Evolutionary conservation across 1,140 invertebrate genomes (phyloP).

Genomic region (Potamilus streckersoni): DNA sequence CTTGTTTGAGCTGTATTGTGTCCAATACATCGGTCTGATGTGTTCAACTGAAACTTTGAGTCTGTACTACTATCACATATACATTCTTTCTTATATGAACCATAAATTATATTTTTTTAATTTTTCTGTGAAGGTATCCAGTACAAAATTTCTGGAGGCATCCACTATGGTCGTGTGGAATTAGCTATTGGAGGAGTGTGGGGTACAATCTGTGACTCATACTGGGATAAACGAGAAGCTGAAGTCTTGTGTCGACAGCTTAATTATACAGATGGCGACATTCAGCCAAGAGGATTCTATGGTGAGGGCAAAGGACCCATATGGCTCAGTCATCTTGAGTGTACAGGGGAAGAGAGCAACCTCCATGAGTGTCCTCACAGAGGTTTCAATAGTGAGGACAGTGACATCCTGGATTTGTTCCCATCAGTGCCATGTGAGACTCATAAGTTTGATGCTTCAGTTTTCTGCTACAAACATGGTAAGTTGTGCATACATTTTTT

Average conservation of each 20-base stretch:
- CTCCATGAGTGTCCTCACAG: constrained; percentile 49
- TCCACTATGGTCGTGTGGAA: constrained; percentile 78
- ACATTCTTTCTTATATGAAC: not conserved
- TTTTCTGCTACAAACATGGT: constrained; percentile 37
- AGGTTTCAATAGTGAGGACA: constrained; percentile 36
- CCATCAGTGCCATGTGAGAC: constrained; percentile 28
- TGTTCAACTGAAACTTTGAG: too few relatives aligned
- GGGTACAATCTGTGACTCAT: constrained; percentile 58
- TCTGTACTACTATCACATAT: not conserved
- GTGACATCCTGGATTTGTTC: constrained; percentile 13
- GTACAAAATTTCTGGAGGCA: constrained; percentile 36
- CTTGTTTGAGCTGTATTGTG: too few relatives aligned
- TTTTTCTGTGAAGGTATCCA: constrained; percentile 31
- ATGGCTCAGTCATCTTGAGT: constrained; percentile 50
- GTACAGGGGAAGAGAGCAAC: constrained; percentile 46
- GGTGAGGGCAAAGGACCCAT: constrained; percentile 46
- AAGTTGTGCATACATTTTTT: not conserved
- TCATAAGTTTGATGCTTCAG: constrained; percentile 49
- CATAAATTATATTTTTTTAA: not conserved
- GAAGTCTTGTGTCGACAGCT: constrained; percentile 45
- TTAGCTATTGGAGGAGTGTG: constrained; percentile 70
- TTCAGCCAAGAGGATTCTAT: constrained; percentile 33
- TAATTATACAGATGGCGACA: constrained; percentile 46
- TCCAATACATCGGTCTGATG: too few relatives aligned
- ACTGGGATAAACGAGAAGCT: constrained; percentile 47